Evolutionary conservation across 2,888 invertebrate genomes (phyloP), one percentile per base, ranked within the genome.

Genomic region (Myopa tessellatipennis): DNA sequence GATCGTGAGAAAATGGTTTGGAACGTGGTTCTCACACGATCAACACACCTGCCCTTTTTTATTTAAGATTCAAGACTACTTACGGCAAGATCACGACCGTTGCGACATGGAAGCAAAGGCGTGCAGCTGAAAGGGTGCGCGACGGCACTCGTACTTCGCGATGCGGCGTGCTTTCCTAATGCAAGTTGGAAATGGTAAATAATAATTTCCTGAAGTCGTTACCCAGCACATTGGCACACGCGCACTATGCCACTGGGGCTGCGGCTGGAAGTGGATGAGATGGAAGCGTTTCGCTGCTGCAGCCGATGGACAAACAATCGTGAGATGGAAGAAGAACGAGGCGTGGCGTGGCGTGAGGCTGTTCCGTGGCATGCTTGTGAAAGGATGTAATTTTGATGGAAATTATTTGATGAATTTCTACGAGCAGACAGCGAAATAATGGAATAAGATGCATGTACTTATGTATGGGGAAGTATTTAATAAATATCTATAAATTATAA

Each of bases 11-110:
- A 89, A 89, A 89, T 89, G 88, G 87, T 89, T 89, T 89, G 89
- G 89, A 89, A 89, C 89, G 89, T 89, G 89, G 89, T 89, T 89
- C 89, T 89, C 89, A 89, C 89, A 89, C 89, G 89, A 89, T 89
- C 88, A 89, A 88, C 89, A 89, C 89, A 89, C 89, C 89, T 89
- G 89, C 89, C 89, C 88, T 88, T 88, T 88, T 88, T 85, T 82
- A 82, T 83, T 85, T 83, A 85, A 84, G 87, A 86, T 86, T 85
- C 85, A 86, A 87, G 84, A 86, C 87, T 85, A 85, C 87, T 87
- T 86, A 87, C 85, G 84, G 87, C 86, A 87, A 87, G 88, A 87
- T 88, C 88, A 88, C 87, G 88, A 87, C 84, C 84, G 84, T 84
- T 82, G 82, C 78, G 80, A 78, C 79, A 79, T 74, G 77, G 77